Percentiles rank a stretch among this genome's conserved stretches.
Evolutionary conservation across 2,797 vertebrate genomes (phyloP).

Genomic region (Anabacerthia variegaticeps): DNA sequence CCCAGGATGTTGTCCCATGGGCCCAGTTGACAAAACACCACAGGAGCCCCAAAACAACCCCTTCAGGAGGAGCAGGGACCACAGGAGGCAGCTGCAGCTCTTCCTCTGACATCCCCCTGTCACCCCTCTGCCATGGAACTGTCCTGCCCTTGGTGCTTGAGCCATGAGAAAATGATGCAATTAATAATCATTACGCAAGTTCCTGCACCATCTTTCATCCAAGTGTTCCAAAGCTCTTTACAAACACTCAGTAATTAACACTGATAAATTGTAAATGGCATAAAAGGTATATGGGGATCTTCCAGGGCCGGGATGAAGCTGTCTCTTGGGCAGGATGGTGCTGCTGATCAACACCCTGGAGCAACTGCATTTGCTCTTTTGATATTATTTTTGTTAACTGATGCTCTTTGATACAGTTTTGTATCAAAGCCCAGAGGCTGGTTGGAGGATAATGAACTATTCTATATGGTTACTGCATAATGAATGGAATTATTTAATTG

Average conservation of each 20-base stretch:
- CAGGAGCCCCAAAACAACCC: rapidly evolving
- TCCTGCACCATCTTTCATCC: neutral
- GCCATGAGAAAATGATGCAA: neutral
- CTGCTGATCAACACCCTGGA: neutral
- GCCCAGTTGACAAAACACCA: neutral
- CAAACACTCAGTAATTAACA: conserved; percentile 6
- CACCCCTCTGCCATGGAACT: neutral
- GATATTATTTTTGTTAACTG: conserved; percentile 2
- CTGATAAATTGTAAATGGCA: neutral
- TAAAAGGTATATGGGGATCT: neutral
- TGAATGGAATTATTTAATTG: conserved; percentile 18
- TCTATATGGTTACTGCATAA: neutral
- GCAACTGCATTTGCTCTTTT: neutral
- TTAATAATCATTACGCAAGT: neutral
- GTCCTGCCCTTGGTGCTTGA: neutral
- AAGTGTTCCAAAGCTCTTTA: neutral
- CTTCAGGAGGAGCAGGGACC: neutral
- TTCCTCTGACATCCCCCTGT: rapidly evolving
- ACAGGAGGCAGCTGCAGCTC: neutral
- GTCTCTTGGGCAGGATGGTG: neutral
- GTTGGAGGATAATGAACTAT: neutral
- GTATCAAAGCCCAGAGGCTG: neutral
- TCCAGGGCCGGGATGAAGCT: neutral
- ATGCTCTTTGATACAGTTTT: neutral
- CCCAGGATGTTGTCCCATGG: neutral